phyloP scores from a whole-genome alignment of 2,797 vertebrate genomes.

The Smutsia gigantea region DNA sequence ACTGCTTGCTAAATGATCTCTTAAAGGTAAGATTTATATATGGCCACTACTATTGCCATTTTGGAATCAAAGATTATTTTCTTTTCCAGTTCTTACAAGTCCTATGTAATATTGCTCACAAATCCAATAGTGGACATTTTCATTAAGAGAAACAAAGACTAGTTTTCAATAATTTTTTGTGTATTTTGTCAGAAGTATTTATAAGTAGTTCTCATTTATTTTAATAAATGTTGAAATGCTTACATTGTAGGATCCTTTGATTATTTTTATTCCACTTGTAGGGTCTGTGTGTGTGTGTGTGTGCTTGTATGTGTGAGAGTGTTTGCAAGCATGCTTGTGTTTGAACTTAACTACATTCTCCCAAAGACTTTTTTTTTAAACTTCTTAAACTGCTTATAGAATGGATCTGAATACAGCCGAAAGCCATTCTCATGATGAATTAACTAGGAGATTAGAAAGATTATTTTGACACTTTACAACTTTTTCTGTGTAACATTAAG shows the following conservation, averaged over 20 bases:
- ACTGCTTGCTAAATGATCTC: neutral
- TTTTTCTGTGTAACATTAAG: constrained; percentile 70
- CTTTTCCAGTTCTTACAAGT: neutral
- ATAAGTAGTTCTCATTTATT: constrained; percentile 71
- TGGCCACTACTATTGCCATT: neutral
- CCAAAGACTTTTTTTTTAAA: constrained; percentile 75
- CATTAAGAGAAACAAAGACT: constrained; percentile 13
- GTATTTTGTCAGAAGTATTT: constrained; percentile 76
- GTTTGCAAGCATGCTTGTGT: neutral
- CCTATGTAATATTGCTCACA: neutral
- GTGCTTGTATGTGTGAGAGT: too few species aligned
- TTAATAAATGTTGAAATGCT: constrained; percentile 75
- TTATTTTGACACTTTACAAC: constrained; percentile 75
- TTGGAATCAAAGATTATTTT: neutral
- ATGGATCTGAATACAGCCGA: constrained; percentile 75
- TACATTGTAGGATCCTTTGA: constrained; percentile 53
- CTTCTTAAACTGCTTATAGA: constrained; percentile 76
- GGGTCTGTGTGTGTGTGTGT: constrained; percentile 28
- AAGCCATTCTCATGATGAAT: constrained; percentile 81
- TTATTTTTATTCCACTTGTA: constrained; percentile 64
- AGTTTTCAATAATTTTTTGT: constrained; percentile 65
- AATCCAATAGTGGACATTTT: neutral
- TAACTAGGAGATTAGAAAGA: constrained; percentile 76
- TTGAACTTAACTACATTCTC: constrained; percentile 77
- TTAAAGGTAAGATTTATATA: neutral